These are phyloP conservation scores for Adelosebastes latens DNA, from an alignment of 2,797 vertebrate genomes.

Conservation along the genomic window DNA sequence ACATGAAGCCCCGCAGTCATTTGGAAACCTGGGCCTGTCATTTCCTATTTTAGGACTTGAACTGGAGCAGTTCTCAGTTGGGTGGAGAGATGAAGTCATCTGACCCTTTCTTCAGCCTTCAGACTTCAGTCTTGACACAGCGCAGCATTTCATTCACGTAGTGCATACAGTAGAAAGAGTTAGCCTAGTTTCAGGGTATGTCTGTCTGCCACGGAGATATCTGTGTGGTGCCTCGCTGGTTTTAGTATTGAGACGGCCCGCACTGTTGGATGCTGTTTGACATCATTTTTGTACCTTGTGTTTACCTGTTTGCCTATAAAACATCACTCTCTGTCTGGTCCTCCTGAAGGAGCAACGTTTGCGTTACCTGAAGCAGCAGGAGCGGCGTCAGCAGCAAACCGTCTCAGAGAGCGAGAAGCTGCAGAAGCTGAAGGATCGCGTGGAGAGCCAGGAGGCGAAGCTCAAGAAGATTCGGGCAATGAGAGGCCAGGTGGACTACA, in stretches of 20 bases:
- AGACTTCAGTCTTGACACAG: constrained; percentile 54
- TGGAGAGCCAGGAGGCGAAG: constrained; percentile 96
- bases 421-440: constrained; percentile 94
- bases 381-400: constrained; percentile 92
- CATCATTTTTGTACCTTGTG: not conserved
- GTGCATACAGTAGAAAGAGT: constrained; percentile 32
- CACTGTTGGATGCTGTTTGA: not conserved
- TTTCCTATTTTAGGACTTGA: constrained; percentile 75
- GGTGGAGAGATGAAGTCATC: constrained; percentile 70
- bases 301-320: not conserved
- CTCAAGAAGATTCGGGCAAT: constrained; percentile 97
- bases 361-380: constrained; percentile 95
- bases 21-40: constrained; percentile 74
- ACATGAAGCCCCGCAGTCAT: constrained; percentile 73
- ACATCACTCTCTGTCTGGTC: not conserved
- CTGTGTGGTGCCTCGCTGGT: not conserved
- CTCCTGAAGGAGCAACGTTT: constrained; percentile 82
- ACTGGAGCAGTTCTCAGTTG: constrained; percentile 80
- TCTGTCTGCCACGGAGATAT: constrained; percentile 1
- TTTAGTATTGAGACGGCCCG: not conserved
- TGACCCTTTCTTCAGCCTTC: constrained; percentile 65
- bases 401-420: constrained; percentile 96
- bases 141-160: constrained; percentile 34
- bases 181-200: constrained; percentile 41
- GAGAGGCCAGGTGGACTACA: constrained; percentile 98